phyloP scores from a whole-genome alignment of 2,888 invertebrate species.

The Drosophila trichaetosa region DNA sequence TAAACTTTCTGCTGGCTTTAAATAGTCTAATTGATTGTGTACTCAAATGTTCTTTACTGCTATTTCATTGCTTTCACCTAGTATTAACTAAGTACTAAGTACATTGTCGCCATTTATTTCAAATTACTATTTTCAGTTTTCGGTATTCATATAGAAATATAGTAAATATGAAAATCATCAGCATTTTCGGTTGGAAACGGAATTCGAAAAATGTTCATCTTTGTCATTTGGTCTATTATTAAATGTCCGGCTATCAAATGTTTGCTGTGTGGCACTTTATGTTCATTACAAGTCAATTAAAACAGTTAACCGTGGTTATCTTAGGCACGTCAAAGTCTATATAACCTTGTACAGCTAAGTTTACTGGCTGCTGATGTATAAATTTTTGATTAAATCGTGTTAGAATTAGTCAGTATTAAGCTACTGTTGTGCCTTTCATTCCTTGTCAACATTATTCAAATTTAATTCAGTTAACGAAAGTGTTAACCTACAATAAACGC shows the following conservation, averaged over 20 bases:
- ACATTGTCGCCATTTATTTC: slow-evolving; percentile 1
- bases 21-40: neutral
- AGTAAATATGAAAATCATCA: neutral
- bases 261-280: slow-evolving; percentile 1
- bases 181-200: neutral
- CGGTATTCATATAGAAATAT: neutral
- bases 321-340: too few relatives aligned
- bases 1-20: neutral
- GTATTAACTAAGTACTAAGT: neutral
- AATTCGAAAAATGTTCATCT: neutral
- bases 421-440: neutral
- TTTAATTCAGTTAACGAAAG: slow-evolving; percentile 6
- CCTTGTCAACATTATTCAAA: neutral
- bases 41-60: neutral
- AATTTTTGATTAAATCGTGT: neutral
- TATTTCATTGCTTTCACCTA: neutral
- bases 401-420: neutral
- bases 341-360: neutral
- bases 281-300: slow-evolving; percentile 15
- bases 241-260: neutral
- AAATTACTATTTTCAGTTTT: neutral
- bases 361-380: neutral
- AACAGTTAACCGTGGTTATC: neutral
- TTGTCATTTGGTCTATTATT: neutral
- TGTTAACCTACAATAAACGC: neutral